Base-by-base conservation (phyloP, 2,797 vertebrate genomes). In the Nannoperca australis region DNA sequence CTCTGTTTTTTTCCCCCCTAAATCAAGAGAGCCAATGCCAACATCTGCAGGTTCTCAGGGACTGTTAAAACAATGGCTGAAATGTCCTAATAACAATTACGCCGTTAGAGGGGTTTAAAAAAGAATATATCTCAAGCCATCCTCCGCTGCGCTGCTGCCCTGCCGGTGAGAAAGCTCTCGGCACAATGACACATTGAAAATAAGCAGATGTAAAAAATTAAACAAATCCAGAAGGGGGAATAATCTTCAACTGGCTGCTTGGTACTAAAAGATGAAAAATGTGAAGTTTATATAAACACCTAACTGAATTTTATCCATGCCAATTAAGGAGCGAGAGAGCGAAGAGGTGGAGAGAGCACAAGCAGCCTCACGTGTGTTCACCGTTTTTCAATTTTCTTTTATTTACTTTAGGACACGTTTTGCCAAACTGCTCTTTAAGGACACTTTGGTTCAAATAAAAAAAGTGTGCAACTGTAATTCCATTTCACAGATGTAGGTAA, bases 241-340 rank as follows among this genome's bases (percentile, higher is more conserved):
- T 96, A 95, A 96, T 97, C 96, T 95, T 96, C 95, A 95, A 96
- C 93, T 88, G 90, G 89, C 95, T 93, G 95, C 97, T 97, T 97
- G 96, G 96, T 97, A 96, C 95, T 97, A 98, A 98, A 99, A 97
- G 94, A 97, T 97, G 96, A 98, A 98, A 98, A 99, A 98, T 97
- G 97, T 96, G 91, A 84, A 93, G 93, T 97, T 97, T 94, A 95
- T 97, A 96, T 99, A 99, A 99, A 99, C 97, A 99, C 95, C 95
- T 95, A 94, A 94, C 95, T 91, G 97, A 96, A 96, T 96, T 97
- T 96, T 95, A 96, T 95, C 97, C 97, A 94, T 94, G 96, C 98
- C 98, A 98, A 98, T 97, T 99, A 99, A 97, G 98, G 98, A 98
- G 96, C 86, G 96, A 96, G 94, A 95, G 92, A 94, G 88, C 70